A percentile compares a stretch with the other conserved stretches of the same genome.
These are phyloP conservation scores for Calyptomena viridis DNA, from an alignment of 2,113 vertebrate species.

Conservation along the genomic window DNA sequence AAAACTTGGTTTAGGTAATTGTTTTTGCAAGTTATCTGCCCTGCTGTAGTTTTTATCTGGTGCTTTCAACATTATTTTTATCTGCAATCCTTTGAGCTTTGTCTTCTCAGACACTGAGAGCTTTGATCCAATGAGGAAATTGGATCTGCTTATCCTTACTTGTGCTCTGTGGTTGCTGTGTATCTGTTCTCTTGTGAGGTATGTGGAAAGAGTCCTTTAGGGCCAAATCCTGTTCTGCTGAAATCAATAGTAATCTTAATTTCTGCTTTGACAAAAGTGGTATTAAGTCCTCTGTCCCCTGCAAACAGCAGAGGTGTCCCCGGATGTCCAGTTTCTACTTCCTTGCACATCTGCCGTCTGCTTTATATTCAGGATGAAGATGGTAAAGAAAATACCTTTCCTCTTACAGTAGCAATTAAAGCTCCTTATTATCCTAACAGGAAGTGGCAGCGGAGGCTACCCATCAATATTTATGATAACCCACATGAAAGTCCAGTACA, in stretches of 20 bases:
- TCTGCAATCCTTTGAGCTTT: neutral
- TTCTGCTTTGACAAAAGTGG: neutral
- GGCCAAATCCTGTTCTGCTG: neutral
- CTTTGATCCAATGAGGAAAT: neutral
- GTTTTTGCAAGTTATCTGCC: neutral
- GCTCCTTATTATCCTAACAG: neutral
- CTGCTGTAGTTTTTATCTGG: neutral
- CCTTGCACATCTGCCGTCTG: neutral
- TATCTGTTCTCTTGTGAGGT: neutral
- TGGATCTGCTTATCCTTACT: neutral
- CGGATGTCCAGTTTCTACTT: neutral
- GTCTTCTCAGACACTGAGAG: neutral
- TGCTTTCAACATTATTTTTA: neutral
- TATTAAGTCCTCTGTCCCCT: neutral
- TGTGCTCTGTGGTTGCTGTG: neutral
- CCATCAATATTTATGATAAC: neutral
- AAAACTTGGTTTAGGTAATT: neutral
- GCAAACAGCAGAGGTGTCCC: neutral
- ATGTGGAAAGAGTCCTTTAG: neutral
- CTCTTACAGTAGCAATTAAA: slow-evolving; percentile 3
- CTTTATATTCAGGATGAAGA: neutral
- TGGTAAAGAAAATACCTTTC: slow-evolving; percentile 11
- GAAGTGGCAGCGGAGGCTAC: neutral
- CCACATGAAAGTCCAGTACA: slow-evolving; percentile 9
- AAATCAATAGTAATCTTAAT: neutral